A percentile compares a stretch with the other conserved stretches of the same genome.
Conservation (phyloP, 2,113 vertebrate genomes). For the Eurypyga helias region DNA sequence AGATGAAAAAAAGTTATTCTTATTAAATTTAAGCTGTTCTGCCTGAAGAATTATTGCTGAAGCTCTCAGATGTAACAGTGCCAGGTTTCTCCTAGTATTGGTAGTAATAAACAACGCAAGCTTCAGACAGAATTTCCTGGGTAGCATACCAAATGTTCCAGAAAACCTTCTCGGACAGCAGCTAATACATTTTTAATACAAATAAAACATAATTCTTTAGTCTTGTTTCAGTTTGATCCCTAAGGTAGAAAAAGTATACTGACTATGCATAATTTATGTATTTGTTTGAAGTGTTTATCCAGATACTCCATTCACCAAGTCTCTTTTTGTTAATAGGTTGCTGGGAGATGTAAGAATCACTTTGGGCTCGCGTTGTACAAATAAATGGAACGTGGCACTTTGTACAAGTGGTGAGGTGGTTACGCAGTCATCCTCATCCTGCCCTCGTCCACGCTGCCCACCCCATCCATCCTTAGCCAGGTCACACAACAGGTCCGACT, state of each 20-base stretch:
- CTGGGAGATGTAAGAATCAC: constrained; percentile 3
- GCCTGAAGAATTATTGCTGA: constrained; percentile 45
- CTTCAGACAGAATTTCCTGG: constrained; percentile 53
- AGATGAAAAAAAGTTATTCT: constrained; percentile 32
- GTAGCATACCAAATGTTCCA: constrained; percentile 60
- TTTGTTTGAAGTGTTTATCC: constrained; percentile 63
- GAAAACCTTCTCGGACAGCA: constrained; percentile 57
- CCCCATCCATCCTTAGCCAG: not conserved
- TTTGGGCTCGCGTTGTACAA: not conserved
- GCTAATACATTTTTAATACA: constrained; percentile 70
- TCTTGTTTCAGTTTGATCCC: constrained; percentile 39
- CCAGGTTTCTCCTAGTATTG: constrained; percentile 39
- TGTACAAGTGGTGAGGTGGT: not conserved
- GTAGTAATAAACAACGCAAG: constrained; percentile 54
- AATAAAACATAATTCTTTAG: constrained; percentile 52
- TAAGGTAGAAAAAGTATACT: constrained; percentile 18
- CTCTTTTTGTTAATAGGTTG: constrained; percentile 28
- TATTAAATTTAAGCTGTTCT: constrained; percentile 63
- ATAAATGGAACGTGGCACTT: not conserved
- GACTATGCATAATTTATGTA: constrained; percentile 53
- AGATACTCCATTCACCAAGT: constrained; percentile 39
- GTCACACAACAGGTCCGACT: not conserved
- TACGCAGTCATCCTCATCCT: not conserved
- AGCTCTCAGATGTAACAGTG: constrained; percentile 15
- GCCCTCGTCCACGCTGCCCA: not conserved